Percentiles rank a stretch among this genome's conserved stretches.
phyloP scores from a whole-genome alignment of 2,797 vertebrate species.

The Semaprochilodus insignis region DNA sequence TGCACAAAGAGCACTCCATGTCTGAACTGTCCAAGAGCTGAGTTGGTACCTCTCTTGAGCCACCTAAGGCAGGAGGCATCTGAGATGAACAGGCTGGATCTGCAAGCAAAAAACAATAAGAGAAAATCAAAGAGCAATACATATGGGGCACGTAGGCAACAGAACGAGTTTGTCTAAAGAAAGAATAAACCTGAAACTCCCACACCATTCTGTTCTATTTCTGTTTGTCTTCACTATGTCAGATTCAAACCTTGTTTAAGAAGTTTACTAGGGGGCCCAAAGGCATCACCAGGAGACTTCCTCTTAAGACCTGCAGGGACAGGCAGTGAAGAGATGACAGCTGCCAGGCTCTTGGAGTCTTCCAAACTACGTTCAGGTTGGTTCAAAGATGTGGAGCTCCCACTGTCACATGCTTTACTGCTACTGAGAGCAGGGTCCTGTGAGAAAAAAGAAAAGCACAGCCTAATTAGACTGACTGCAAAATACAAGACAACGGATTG shows the following conservation, averaged over 20 bases:
- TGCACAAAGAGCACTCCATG: slow-evolving; percentile 85
- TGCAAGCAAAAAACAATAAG: slow-evolving; percentile 48
- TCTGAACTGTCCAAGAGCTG: slow-evolving; percentile 76
- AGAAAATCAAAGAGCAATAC: not conserved
- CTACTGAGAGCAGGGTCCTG: slow-evolving; percentile 69
- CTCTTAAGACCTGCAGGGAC: slow-evolving; percentile 73
- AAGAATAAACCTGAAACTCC: not conserved
- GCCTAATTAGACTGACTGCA: not conserved
- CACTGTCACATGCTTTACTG: slow-evolving; percentile 59
- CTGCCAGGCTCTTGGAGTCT: slow-evolving; percentile 73
- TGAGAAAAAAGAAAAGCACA: slow-evolving; percentile 36
- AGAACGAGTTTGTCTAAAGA: not conserved
- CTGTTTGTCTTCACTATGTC: not conserved
- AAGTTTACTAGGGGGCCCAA: slow-evolving; percentile 74
- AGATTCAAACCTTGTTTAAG: slow-evolving; percentile 74
- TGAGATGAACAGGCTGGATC: slow-evolving; percentile 69
- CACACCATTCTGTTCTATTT: not conserved
- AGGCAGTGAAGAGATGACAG: slow-evolving; percentile 71
- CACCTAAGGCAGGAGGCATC: slow-evolving; percentile 33
- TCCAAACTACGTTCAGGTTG: slow-evolving; percentile 70
- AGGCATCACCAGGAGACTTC: slow-evolving; percentile 70
- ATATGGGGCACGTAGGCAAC: not conserved
- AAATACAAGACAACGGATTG: too few species aligned
- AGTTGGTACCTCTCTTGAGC: slow-evolving; percentile 64
- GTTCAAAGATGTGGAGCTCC: slow-evolving; percentile 47